Evolutionary conservation across 2,888 invertebrate species (phyloP).

Genomic region (Oscheius sp.): DNA sequence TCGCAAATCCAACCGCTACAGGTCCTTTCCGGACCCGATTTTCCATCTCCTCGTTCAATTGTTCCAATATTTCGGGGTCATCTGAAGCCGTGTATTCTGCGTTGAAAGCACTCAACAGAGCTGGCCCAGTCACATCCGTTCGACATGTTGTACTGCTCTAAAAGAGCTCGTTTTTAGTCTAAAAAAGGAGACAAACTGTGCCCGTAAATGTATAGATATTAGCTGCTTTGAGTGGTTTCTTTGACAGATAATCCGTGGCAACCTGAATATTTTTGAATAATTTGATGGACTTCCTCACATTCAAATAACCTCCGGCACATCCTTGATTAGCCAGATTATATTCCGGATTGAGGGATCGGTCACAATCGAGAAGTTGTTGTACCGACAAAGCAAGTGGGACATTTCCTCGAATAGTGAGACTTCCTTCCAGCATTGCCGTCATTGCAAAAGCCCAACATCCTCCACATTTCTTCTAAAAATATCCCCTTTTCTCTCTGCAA

Average conservation of each 20-base stretch:
- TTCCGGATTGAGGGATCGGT: constrained; percentile 34
- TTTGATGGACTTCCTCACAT: constrained; percentile 23
- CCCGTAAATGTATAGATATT: constrained; percentile 41
- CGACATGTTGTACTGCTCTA: constrained; percentile 10
- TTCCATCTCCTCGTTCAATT: constrained; percentile 40
- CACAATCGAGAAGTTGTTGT: constrained; percentile 54
- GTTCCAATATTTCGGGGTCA: neutral
- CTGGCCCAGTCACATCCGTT: neutral
- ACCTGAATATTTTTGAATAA: constrained; percentile 20
- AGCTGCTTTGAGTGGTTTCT: constrained; percentile 25
- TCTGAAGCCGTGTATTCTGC: constrained; percentile 9
- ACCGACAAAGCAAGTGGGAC: constrained; percentile 22
- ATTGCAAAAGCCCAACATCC: constrained; percentile 90
- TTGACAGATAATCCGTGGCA: constrained; percentile 42
- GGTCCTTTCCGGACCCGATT: constrained; percentile 44
- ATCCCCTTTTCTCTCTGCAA: too few species aligned
- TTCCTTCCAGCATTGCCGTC: constrained; percentile 49
- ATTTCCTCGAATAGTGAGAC: constrained; percentile 35
- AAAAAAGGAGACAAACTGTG: neutral
- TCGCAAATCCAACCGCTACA: constrained; percentile 73
- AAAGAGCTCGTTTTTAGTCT: too few species aligned
- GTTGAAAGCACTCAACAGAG: neutral
- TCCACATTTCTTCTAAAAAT: constrained; percentile 80
- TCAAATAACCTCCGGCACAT: constrained; percentile 86
- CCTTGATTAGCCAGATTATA: constrained; percentile 77